Base-by-base conservation (phyloP, 2,797 vertebrate species). In the Darevskia nairensis region DNA sequence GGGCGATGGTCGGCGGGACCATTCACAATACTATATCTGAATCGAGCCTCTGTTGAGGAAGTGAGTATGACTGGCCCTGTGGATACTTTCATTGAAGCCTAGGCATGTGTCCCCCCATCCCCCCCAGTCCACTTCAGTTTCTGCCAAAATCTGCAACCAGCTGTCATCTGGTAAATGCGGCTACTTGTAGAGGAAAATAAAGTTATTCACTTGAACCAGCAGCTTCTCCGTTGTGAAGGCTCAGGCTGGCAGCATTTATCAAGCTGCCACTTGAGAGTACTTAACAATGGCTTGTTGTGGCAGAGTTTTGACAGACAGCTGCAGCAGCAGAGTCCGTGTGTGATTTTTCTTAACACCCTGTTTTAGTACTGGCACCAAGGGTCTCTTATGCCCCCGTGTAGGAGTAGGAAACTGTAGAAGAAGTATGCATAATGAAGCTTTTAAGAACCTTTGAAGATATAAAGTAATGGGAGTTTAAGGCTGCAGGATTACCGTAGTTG, bases 111-210 rank as follows among this genome's bases (percentile, higher is more conserved):
- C 13, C 3, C 50, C 50, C 50, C 39, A n/a, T n/a, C 27, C 10
- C 10, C 25, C 44, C 35, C 46, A 61, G 11, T 68, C 27, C 79
- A 61, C 35, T 74, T 76, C 29, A 3, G 8, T 39, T 81, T 44
- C 84, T 89, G 71, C 84, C 71, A 82, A 66, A 89, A 77, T 89
- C 59, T 76, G 41, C 71, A 55, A 27, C 78, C 88, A 86, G 83
- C 77, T 89, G 88, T 68, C 74, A 55, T 39, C 68, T 66, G 23
- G n/a, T 89, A 85, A 89, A 85, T 55, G 78, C 59, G 39, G 79
- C 71, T 85, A 81, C 44, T 68, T 85, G 79, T 82, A 71, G 35
- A 80, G n/a, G 59, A 85, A 80, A 87, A 80, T n/a, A 32, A 69
- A 46, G 21, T 3, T 72, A n/a, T 35, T 55, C 68, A 72, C 64